These are phyloP conservation scores for Agrochola circellaris DNA, from an alignment of 2,888 invertebrate genomes.

Conservation along the genomic window DNA sequence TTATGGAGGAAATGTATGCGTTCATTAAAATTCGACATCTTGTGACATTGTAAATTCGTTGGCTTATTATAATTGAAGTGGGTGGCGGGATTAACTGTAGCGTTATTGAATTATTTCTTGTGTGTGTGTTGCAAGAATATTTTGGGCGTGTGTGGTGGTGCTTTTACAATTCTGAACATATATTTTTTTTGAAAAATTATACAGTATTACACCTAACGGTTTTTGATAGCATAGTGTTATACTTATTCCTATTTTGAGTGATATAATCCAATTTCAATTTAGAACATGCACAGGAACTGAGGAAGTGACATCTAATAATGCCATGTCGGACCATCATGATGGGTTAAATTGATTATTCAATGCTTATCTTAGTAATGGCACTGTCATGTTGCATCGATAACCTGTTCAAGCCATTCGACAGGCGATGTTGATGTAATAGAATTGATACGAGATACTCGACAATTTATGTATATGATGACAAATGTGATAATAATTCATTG, in stretches of 20 bases:
- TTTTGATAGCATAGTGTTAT: neutral
- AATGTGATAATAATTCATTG: neutral
- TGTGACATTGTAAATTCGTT: constrained; percentile 44
- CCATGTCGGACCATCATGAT: neutral
- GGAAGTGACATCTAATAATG: constrained; percentile 3
- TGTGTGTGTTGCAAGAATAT: neutral
- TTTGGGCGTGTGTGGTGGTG: no score
- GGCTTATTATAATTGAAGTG: constrained; percentile 19
- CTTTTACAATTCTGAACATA: neutral
- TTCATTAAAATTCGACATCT: constrained; percentile 57
- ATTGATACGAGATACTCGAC: constrained; percentile 10
- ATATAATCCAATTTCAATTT: neutral
- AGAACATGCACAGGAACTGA: neutral
- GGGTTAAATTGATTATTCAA: constrained; percentile 37
- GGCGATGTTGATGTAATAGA: neutral
- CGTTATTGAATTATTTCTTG: constrained; percentile 3
- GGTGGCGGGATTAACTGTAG: constrained; percentile 11
- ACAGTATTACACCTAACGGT: neutral
- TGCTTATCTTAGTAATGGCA: constrained; percentile 18
- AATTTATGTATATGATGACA: neutral
- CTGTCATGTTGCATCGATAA: constrained; percentile 16
- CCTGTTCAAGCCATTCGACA: neutral
- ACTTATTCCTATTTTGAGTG: neutral
- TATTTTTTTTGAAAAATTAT: neutral
- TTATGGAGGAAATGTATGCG: constrained; percentile 38